Conservation (phyloP, 1,140 invertebrate species). For the Drosophila pruinosa region DNA sequence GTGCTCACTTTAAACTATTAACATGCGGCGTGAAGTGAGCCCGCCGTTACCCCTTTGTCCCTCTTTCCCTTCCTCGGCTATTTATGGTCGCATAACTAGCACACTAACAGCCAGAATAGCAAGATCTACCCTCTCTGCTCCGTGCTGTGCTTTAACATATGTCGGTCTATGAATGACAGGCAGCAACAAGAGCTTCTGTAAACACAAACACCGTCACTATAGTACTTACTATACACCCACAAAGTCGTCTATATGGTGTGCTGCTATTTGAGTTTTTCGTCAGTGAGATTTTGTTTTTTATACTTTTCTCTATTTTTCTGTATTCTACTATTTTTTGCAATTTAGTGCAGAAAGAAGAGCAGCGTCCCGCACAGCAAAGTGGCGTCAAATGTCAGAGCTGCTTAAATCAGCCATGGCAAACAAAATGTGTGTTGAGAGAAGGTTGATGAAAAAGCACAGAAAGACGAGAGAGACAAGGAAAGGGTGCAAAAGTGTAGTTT, state of each 20-base stretch:
- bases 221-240: background rate
- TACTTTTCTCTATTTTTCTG: constrained; percentile 1
- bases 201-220: background rate
- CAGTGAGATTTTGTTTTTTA: constrained; percentile 12
- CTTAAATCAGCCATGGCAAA: constrained; percentile 67
- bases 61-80: constrained; percentile 46
- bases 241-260: constrained; percentile 57
- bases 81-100: constrained; percentile 74
- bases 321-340: constrained; percentile 14
- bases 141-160: constrained; percentile 45
- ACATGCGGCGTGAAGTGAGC: constrained; percentile 33
- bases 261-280: constrained; percentile 50
- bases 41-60: background rate
- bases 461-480: background rate
- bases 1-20: constrained; percentile 76
- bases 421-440: constrained; percentile 10
- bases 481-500: constrained; percentile 40
- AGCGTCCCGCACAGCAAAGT: constrained; percentile 46
- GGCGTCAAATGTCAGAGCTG: constrained; percentile 77
- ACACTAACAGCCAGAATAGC: constrained; percentile 51
- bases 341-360: constrained; percentile 13
- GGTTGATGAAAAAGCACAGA: background rate
- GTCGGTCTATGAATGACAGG: constrained; percentile 66
- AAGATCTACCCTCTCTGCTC: background rate
- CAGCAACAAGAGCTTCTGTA: constrained; percentile 40